phyloP scores from a whole-genome alignment of 2,797 vertebrate species.

The Pseudomugil tenellus region DNA sequence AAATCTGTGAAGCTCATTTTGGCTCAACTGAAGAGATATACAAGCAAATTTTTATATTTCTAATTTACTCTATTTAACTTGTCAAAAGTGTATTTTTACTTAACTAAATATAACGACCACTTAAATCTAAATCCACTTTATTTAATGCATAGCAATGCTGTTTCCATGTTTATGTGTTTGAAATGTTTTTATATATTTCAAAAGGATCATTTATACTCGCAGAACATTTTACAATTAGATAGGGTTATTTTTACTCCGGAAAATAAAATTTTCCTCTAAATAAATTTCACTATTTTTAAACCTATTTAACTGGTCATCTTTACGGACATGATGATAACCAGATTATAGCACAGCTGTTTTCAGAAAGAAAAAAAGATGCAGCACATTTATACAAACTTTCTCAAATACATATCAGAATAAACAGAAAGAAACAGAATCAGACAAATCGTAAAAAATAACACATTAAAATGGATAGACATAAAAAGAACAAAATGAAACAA shows the following conservation, averaged over 20 bases:
- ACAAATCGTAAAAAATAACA: slow-evolving; percentile 1
- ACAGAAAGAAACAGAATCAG: not conserved
- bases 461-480: slow-evolving; percentile 7
- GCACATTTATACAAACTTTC: slow-evolving; percentile 5
- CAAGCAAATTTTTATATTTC: too few relatives aligned
- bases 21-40: too few relatives aligned
- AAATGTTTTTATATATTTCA: not conserved
- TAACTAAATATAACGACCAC: not conserved
- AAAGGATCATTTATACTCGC: not conserved
- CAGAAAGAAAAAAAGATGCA: not conserved
- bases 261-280: not conserved
- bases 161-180: not conserved
- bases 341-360: slow-evolving; percentile 29
- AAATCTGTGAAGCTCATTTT: too few relatives aligned
- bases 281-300: slow-evolving; percentile 8
- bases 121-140: not conserved
- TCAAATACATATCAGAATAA: slow-evolving; percentile 3
- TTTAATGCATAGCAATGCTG: not conserved
- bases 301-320: not conserved
- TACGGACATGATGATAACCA: slow-evolving; percentile 10
- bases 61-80: too few relatives aligned
- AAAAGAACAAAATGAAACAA: not conserved
- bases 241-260: not conserved
- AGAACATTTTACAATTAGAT: not conserved
- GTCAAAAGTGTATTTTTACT: not conserved